Base-by-base conservation (phyloP, 2,113 vertebrate species). In the Strix uralensis region DNA sequence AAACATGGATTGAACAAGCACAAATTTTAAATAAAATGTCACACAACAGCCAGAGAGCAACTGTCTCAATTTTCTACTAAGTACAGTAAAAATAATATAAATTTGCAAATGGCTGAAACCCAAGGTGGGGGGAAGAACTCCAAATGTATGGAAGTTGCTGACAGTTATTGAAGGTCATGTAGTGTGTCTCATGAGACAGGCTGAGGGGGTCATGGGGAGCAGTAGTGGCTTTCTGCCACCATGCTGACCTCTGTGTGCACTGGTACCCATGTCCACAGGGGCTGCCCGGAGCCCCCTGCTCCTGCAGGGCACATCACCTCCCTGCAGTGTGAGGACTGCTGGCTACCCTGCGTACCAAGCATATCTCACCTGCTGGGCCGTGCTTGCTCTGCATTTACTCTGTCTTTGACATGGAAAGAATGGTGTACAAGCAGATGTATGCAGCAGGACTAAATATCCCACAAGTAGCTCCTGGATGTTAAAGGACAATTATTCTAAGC, bases 301-400 rank as follows among this genome's bases (percentile, higher is more conserved):
- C 0, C 0, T 40, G 38, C 44, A 1, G 1, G 49, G 38, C 58
- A n/a, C 4, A 0, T 34, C 29, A 32, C 6, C 51, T 47, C 40
- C 75, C 15, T 40, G 80, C 52, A 71, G 27, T 0, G 0, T 26
- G 36, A 58, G 36, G 58, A 13, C 49, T 5, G 11, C 40, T n/a
- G 10, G 26, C 40, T 90, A 46, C 49, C 12, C 55, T 44, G 1
- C 3, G 6, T 16, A 17, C 13, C 38, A 19, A 36, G 21, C 3
- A 4, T 81, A 38, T 70, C 72, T 86, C 36, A 20, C 26, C 44
- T 78, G 40, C 46, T 70, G 63, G 20, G 5, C 66, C 51, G 52
- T 69, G 75, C 44, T 66, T 59, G 25, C 46, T 65, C 63, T 62
- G 32, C 19, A 4, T 72, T 47, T 70, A 16, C 51, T 29, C 29